phyloP scores from a whole-genome alignment of 2,888 invertebrate genomes.

The Serrognathus titanus region DNA sequence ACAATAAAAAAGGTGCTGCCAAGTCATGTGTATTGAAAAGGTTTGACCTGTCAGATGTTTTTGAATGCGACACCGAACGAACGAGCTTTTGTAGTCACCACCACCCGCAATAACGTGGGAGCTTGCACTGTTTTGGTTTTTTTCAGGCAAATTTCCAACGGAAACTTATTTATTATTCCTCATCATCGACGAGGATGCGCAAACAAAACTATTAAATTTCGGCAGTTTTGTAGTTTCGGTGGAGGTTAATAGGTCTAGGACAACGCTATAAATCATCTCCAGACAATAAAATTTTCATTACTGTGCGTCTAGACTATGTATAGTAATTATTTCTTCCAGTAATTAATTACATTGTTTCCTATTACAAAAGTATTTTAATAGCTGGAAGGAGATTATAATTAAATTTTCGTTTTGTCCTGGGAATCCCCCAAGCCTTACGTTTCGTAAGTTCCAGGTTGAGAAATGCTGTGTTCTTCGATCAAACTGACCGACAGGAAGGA shows the following conservation, averaged over 20 bases:
- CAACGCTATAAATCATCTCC: conserved; percentile 27
- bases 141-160: neutral
- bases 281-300: conserved; percentile 23
- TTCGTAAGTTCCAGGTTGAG: neutral
- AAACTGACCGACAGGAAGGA: conserved; percentile 32
- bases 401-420: too few species aligned
- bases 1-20: neutral
- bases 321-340: neutral
- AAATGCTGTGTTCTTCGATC: conserved; percentile 39
- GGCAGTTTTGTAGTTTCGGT: conserved; percentile 21
- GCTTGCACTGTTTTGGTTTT: too few species aligned
- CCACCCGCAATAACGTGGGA: neutral
- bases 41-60: neutral
- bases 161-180: neutral
- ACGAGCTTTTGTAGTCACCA: too few species aligned
- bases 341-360: conserved; percentile 2
- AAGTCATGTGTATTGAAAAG: neutral
- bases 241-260: conserved; percentile 25
- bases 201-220: neutral
- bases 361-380: neutral
- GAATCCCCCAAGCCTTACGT: neutral
- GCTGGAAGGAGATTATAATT: neutral
- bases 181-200: neutral
- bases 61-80: too few species aligned
- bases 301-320: conserved; percentile 21